Conservation (phyloP, 2,113 vertebrate genomes). For the Ptilonorhynchus violaceus region DNA sequence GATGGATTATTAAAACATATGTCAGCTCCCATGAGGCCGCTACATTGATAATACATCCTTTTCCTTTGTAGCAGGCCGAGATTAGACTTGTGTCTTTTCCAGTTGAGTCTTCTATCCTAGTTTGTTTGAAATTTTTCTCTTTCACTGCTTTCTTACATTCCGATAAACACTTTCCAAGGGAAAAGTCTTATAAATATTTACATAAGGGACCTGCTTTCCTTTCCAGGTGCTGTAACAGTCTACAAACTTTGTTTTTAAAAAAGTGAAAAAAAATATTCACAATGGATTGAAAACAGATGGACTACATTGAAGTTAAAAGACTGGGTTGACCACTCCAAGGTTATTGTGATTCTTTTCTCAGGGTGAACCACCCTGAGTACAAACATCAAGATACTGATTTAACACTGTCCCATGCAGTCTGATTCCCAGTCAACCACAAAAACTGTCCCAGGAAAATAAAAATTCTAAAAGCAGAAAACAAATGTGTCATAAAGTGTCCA, state of each 20-base stretch:
- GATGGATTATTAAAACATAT: background rate
- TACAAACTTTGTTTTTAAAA: background rate
- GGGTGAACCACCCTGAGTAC: background rate
- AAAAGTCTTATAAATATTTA: background rate
- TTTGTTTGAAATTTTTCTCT: background rate
- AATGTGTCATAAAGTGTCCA: background rate
- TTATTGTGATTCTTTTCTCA: background rate
- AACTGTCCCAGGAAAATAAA: background rate
- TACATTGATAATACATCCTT: background rate
- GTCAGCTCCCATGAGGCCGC: background rate
- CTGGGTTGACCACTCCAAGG: background rate
- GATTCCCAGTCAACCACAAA: background rate
- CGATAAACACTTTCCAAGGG: background rate
- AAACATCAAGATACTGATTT: background rate
- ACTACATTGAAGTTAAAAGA: background rate
- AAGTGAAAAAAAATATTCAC: background rate
- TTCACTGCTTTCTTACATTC: background rate
- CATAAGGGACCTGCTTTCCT: background rate
- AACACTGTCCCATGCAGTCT: background rate
- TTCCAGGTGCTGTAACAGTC: background rate
- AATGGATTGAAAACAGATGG: background rate
- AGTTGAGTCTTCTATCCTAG: background rate
- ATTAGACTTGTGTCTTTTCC: background rate
- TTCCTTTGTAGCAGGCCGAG: background rate
- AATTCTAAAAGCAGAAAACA: background rate